Evolutionary conservation across 1,140 invertebrate species (phyloP).

Genomic region (Hydropsyche tenuis): DNA sequence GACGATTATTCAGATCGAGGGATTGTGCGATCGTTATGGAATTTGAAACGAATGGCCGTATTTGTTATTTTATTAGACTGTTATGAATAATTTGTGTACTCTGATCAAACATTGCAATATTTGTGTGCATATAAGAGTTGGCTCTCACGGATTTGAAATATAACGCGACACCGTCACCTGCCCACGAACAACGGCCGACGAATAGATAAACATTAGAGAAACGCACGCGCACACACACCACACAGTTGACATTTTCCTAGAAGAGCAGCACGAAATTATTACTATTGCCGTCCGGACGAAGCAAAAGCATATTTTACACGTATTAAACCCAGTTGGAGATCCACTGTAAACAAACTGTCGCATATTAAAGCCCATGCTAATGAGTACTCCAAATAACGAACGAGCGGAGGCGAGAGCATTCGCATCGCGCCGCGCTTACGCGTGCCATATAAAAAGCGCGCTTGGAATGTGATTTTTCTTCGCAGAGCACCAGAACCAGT

Average conservation of each 20-base stretch:
- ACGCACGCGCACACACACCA: constrained; percentile 24
- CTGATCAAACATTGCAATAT: constrained; percentile 16
- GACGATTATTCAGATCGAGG: no score
- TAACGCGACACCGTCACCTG: constrained; percentile 1
- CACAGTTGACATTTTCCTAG: constrained; percentile 45
- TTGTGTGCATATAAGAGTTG: constrained; percentile 2
- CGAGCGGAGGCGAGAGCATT: constrained; percentile 32
- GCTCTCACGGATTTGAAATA: constrained; percentile 11
- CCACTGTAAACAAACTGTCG: constrained; percentile 45
- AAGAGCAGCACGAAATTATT: constrained; percentile 42
- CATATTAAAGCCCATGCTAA: constrained; percentile 48
- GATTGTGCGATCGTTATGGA: no score
- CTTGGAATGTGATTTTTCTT: constrained; percentile 32
- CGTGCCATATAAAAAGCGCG: background rate
- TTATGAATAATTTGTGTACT: no score
- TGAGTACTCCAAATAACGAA: constrained; percentile 49
- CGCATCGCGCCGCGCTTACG: constrained; percentile 34
- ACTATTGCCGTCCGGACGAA: constrained; percentile 39
- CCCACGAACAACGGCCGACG: constrained; percentile 23
- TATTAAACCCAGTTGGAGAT: constrained; percentile 48
- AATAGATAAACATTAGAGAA: constrained; percentile 18
- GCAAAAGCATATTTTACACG: constrained; percentile 48
- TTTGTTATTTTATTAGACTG: no score
- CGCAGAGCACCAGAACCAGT: constrained; percentile 11
- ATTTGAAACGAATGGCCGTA: no score